Evolutionary conservation across 2,888 invertebrate species (phyloP), one percentile per base, ranked within the genome.

Genomic region (Periphyllus acericola): DNA sequence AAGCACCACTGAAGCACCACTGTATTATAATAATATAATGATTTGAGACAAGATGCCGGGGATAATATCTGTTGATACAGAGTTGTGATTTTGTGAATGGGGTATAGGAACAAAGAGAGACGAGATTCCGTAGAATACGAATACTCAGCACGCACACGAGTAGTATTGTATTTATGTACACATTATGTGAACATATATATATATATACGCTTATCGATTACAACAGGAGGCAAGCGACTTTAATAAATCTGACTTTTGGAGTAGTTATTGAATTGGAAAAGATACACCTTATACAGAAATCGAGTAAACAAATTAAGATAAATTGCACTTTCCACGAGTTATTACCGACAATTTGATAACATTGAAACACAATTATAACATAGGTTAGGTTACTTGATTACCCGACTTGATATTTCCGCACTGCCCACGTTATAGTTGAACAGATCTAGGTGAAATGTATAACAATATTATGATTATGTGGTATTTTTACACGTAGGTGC

Each of bases 261-360:
- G 78, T 34, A 78, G 52, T 34, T 55, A 29, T 78, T 14, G 34
- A 78, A 78, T 78, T 78, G 76, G 55, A 78, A 78, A 55, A 78
- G 55, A 55, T 66, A 66, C 66, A 66, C n/a, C n/a, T n/a, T n/a
- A 66, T n/a, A n/a, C n/a, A n/a, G 9, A 66, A 66, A 66, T 55
- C 6, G 21, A 66, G 9, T 66, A 66, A 9, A 66, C n/a, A 66
- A n/a, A 66, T 66, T n/a, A n/a, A 66, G n/a, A 66, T n/a, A n/a
- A 66, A 66, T 66, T 66, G n/a, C 66, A n/a, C 1, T 8, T n/a
- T 66, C 8, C 66, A n/a, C 21, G 6, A 21, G 21, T 19, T 55
- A 55, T 19, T 55, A 5, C 19, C 55, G 55, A 21, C 11, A 17
- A 55, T 21, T 2, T 55, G 19, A 55, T 21, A 19, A 3, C 11